phyloP scores from a whole-genome alignment of 2,797 vertebrate species.

The Falco berigora region DNA sequence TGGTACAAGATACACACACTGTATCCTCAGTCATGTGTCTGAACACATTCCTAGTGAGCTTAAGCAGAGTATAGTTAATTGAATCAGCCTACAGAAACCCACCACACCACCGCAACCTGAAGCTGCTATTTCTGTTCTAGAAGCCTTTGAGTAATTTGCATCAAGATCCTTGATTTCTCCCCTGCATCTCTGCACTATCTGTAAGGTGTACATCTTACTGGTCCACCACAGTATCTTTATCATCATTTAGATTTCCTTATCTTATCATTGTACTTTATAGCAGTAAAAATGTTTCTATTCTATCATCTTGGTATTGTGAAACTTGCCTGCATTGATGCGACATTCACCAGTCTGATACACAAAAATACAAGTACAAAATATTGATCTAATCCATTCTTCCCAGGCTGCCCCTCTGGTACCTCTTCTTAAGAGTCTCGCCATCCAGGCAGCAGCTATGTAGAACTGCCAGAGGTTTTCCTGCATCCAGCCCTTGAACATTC shows the following conservation, averaged over 20 bases:
- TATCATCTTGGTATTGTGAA: background rate
- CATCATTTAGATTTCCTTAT: background rate
- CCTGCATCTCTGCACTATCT: background rate
- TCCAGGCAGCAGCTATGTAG: accelerated
- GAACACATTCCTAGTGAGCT: background rate
- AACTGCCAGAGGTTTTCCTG: background rate
- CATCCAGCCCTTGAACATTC: background rate
- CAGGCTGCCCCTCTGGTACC: background rate
- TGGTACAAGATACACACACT: background rate
- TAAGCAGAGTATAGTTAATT: background rate
- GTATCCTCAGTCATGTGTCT: background rate
- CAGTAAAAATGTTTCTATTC: background rate
- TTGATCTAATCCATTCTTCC: background rate
- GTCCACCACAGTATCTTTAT: background rate
- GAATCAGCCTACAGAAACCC: background rate
- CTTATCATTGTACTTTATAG: background rate
- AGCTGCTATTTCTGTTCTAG: background rate
- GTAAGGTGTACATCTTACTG: background rate
- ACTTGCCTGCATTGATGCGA: background rate
- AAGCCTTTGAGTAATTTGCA: background rate
- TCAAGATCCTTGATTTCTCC: background rate
- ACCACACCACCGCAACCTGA: background rate
- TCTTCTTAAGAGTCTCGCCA: background rate
- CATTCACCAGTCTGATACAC: background rate
- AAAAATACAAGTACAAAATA: background rate